A percentile compares a stretch with the other conserved stretches of the same genome.
Conservation (phyloP, 2,888 invertebrate genomes). For the Sesia apiformis region DNA sequence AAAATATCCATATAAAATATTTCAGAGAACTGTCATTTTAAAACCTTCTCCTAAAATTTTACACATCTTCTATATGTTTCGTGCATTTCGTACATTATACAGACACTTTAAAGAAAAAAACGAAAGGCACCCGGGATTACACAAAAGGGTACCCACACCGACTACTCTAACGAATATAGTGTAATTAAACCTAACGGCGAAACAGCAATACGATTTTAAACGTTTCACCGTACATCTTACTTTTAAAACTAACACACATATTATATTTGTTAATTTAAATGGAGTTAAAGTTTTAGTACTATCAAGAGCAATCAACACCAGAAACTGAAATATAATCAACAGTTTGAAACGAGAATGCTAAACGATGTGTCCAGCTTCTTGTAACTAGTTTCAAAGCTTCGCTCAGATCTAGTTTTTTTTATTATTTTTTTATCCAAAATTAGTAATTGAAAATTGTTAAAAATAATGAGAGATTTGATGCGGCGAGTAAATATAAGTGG, state of each 20-base stretch:
- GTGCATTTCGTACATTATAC: constrained; percentile 92
- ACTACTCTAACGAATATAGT: constrained; percentile 70
- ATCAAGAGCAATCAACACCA: too few relatives aligned
- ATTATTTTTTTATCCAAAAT: background rate
- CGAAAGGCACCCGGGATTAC: constrained; percentile 72
- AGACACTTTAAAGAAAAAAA: constrained; percentile 70
- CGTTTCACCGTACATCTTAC: constrained; percentile 37
- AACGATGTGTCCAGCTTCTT: too few relatives aligned
- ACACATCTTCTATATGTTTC: constrained; percentile 89
- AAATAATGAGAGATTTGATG: too few relatives aligned
- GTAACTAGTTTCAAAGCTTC: background rate
- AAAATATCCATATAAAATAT: constrained; percentile 66
- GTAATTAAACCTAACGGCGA: constrained; percentile 65
- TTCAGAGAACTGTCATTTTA: constrained; percentile 48
- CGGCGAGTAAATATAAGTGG: too few relatives aligned
- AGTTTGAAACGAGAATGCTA: too few relatives aligned
- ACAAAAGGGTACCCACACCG: constrained; percentile 68
- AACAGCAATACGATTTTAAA: constrained; percentile 24
- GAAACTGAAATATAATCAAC: too few relatives aligned
- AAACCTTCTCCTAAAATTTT: constrained; percentile 49
- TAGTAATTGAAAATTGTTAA: background rate
- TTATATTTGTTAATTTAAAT: constrained; percentile 40
- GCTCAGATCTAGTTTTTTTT: background rate
- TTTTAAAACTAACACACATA: constrained; percentile 24
- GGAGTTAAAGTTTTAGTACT: constrained; percentile 38